These are phyloP conservation scores for Cyprinus carpio DNA, from an alignment of 2,113 vertebrate species.

Conservation along the genomic window DNA sequence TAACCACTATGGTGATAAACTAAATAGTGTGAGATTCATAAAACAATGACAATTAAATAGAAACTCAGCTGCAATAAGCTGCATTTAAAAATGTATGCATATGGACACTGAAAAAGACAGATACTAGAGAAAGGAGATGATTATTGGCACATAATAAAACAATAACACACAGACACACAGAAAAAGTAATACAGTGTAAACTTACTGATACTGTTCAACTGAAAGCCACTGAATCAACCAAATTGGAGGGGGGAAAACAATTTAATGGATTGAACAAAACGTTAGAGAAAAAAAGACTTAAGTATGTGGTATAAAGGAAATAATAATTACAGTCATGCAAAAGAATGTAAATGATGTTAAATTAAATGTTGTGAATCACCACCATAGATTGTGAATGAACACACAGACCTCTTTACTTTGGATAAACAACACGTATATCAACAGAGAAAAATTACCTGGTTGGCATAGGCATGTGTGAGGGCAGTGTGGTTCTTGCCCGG, in stretches of 20 bases:
- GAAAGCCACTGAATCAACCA: slow-evolving; percentile 77
- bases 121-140: not conserved
- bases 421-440: not conserved
- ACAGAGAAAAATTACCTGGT: slow-evolving; percentile 70
- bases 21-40: not conserved
- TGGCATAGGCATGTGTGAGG: slow-evolving; percentile 78
- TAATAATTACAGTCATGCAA: slow-evolving; percentile 28
- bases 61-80: not conserved
- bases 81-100: not conserved
- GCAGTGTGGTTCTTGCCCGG: slow-evolving; percentile 82
- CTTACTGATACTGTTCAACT: slow-evolving; percentile 80
- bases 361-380: not conserved
- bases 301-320: slow-evolving; percentile 15
- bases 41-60: not conserved
- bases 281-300: slow-evolving; percentile 37
- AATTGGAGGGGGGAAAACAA: slow-evolving; percentile 67
- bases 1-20: not conserved
- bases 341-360: slow-evolving; percentile 3
- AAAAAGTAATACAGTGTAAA: slow-evolving; percentile 57
- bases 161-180: slow-evolving; percentile 21
- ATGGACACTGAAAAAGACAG: not conserved
- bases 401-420: not conserved
- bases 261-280: slow-evolving; percentile 47
- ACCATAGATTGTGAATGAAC: not conserved
- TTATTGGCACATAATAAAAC: slow-evolving; percentile 28